A percentile compares a stretch with the other conserved stretches of the same genome.
Conservation (phyloP, 2,888 invertebrate species). For the Orchestes rusci region DNA sequence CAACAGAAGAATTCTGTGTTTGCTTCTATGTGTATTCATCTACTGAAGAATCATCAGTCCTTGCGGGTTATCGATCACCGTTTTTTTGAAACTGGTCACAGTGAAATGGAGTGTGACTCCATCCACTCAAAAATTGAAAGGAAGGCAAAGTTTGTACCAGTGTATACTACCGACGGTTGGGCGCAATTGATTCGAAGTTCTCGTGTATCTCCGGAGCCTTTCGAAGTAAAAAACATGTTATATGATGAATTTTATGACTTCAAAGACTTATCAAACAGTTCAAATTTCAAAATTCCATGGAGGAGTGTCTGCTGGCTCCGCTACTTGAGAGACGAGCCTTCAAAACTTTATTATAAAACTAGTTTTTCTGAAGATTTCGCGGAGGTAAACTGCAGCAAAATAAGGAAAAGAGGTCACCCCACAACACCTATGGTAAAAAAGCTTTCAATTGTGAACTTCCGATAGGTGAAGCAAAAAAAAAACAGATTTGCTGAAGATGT, state of each 20-base stretch:
- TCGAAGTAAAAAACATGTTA: constrained; percentile 5
- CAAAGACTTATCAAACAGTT: too few relatives aligned
- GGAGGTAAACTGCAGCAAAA: too few relatives aligned
- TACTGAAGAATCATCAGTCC: constrained; percentile 15
- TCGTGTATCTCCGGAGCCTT: constrained; percentile 22
- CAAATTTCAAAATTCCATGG: constrained; percentile 13
- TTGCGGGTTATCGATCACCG: constrained; percentile 20
- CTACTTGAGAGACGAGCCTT: constrained; percentile 12
- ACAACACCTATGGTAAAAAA: constrained; percentile 10
- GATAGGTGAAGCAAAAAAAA: constrained; percentile 7
- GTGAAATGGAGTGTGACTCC: too few relatives aligned
- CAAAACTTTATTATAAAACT: constrained; percentile 7
- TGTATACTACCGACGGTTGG: constrained; percentile 30
- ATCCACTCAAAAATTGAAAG: too few relatives aligned
- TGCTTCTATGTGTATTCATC: constrained; percentile 20
- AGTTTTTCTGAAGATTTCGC: background rate
- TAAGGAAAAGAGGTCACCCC: constrained; percentile 17
- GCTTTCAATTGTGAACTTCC: background rate
- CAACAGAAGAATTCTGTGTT: constrained; percentile 22
- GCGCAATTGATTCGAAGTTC: constrained; percentile 27
- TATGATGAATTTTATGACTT: constrained; percentile 2
- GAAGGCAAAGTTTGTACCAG: too few relatives aligned
- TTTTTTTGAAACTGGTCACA: too few relatives aligned
- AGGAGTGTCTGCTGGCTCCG: constrained; percentile 19
- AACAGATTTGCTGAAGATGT: constrained; percentile 19